Evolutionary conservation across 2,888 invertebrate genomes (phyloP).

Genomic region (Desoria tigrina): DNA sequence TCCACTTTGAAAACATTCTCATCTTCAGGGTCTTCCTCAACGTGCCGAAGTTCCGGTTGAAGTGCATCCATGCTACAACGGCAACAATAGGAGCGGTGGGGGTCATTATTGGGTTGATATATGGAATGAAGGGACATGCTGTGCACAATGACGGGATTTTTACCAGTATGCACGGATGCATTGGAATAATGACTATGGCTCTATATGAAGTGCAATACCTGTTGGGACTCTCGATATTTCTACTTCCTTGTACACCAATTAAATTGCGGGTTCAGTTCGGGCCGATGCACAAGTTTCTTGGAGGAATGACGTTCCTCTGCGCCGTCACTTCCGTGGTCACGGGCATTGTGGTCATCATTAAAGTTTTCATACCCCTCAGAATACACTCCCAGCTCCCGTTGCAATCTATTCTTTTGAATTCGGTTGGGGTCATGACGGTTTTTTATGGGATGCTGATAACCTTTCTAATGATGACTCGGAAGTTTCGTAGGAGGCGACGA

Average conservation of each 20-base stretch:
- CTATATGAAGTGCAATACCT: not conserved
- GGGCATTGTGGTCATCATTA: not conserved
- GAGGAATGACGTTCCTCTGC: not conserved
- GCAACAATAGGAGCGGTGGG: not conserved
- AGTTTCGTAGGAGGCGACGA: not conserved
- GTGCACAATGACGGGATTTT: too few species aligned
- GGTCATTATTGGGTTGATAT: not conserved
- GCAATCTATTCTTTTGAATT: not conserved
- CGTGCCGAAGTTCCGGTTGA: not conserved
- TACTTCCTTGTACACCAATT: not conserved
- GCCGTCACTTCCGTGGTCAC: not conserved
- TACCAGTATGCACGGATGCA: not conserved
- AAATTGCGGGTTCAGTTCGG: not conserved
- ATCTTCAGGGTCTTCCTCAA: not conserved
- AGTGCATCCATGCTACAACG: not conserved
- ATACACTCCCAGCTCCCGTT: not conserved
- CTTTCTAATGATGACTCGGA: not conserved
- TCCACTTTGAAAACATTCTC: not conserved
- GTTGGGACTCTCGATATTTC: not conserved
- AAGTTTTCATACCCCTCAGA: not conserved
- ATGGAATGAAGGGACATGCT: not conserved
- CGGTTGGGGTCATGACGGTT: not conserved
- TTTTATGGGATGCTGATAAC: not conserved
- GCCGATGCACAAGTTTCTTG: constrained; percentile 8
- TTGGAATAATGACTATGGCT: not conserved